Percentiles rank a stretch among this genome's conserved stretches.
Conservation (phyloP, 2,888 invertebrate species). For the Entomobrya multifasciata region DNA sequence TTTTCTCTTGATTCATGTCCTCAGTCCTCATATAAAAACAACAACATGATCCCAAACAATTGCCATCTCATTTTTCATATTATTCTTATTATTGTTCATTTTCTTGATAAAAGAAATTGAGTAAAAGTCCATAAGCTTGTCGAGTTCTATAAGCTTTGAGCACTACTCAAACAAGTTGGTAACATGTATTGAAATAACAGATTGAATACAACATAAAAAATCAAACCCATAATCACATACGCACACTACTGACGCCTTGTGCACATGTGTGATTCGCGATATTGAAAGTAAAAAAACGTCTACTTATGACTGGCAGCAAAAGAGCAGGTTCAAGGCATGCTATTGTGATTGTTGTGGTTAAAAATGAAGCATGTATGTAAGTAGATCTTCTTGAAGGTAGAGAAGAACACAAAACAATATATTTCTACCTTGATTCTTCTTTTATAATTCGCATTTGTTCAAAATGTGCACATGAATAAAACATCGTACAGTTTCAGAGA, state of each 20-base stretch:
- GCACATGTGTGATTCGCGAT: not conserved
- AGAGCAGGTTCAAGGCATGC: constrained; percentile 17
- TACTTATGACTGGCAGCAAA: too few relatives aligned
- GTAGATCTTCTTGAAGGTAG: not conserved
- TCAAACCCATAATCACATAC: not conserved
- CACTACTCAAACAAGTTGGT: not conserved
- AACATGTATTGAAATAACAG: too few relatives aligned
- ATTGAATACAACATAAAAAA: too few relatives aligned
- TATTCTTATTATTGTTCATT: constrained; percentile 22
- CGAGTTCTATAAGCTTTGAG: not conserved
- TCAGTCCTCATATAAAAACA: constrained; percentile 8
- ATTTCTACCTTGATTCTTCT: too few relatives aligned
- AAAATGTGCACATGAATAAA: too few relatives aligned
- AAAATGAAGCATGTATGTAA: not conserved
- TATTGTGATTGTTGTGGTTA: constrained; percentile 8
- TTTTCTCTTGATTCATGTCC: constrained; percentile 46
- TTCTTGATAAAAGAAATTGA: constrained; percentile 21
- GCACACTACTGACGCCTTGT: too few relatives aligned
- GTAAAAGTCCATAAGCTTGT: constrained; percentile 9
- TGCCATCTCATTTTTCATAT: constrained; percentile 25
- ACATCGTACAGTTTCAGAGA: too few relatives aligned
- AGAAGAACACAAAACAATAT: not conserved
- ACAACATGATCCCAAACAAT: constrained; percentile 31
- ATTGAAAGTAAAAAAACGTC: constrained; percentile 49
- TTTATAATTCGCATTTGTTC: too few relatives aligned